A percentile compares a stretch with the other conserved stretches of the same genome.
Conservation (phyloP, 2,113 vertebrate species). For the Planiliza haematocheilus region DNA sequence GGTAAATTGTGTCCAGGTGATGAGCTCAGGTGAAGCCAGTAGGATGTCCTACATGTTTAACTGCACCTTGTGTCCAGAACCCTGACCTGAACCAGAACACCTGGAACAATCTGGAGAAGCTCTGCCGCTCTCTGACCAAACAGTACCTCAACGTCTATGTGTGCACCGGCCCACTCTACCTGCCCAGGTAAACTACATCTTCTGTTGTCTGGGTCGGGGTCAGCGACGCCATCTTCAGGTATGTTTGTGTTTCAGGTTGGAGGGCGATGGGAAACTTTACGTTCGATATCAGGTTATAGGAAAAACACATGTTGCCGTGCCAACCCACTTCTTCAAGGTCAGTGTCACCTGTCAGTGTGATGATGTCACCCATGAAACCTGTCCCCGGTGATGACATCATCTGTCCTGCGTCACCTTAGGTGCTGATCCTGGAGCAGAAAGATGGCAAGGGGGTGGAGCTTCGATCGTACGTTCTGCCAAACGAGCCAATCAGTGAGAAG, state of each 20-base stretch:
- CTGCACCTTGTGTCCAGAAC: conserved; percentile 85
- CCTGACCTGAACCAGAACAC: conserved; percentile 93
- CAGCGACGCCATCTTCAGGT: background rate
- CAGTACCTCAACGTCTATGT: conserved; percentile 90
- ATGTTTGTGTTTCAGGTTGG: conserved; percentile 81
- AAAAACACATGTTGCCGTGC: conserved; percentile 91
- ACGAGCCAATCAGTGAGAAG: conserved; percentile 87
- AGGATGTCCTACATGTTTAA: too few relatives aligned
- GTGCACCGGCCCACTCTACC: conserved; percentile 94
- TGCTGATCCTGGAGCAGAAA: conserved; percentile 91
- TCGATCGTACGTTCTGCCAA: conserved; percentile 92
- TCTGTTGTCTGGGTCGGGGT: background rate
- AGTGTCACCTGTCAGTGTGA: background rate
- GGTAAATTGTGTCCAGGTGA: too few relatives aligned
- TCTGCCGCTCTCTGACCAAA: conserved; percentile 89
- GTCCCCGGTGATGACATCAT: background rate
- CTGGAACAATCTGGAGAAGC: conserved; percentile 96
- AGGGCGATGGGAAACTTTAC: conserved; percentile 91
- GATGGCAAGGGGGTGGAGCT: conserved; percentile 88
- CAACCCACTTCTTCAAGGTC: conserved; percentile 96
- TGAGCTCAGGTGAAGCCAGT: too few relatives aligned
- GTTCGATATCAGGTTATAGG: conserved; percentile 95
- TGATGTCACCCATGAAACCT: background rate
- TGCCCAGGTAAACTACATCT: conserved; percentile 87
- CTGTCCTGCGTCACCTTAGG: conserved; percentile 58